Evolutionary conservation across 2,797 vertebrate species (phyloP).

Genomic region (Bovichtus diacanthus): DNA sequence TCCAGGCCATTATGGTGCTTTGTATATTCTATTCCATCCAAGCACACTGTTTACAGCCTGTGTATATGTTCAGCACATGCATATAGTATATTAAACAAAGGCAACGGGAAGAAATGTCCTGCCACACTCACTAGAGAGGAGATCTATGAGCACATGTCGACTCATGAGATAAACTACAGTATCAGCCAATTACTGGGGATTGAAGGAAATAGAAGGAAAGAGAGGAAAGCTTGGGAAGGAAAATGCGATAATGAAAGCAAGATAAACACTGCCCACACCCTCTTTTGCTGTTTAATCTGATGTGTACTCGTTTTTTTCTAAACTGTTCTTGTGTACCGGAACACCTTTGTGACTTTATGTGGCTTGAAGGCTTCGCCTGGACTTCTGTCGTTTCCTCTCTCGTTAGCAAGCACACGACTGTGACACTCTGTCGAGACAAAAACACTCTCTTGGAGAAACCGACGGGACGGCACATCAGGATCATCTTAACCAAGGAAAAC

Average conservation of each 20-base stretch:
- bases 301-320: slow-evolving; percentile 44
- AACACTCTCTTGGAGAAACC: slow-evolving; percentile 24
- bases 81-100: slow-evolving; percentile 21
- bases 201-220: slow-evolving; percentile 17
- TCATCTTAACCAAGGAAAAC: slow-evolving; percentile 39
- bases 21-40: slow-evolving; percentile 19
- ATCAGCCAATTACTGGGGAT: slow-evolving; percentile 10
- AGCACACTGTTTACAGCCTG: slow-evolving; percentile 45
- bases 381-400: slow-evolving; percentile 49
- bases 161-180: slow-evolving; percentile 27
- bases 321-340: slow-evolving; percentile 33
- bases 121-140: slow-evolving; percentile 2
- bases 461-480: slow-evolving; percentile 40
- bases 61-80: slow-evolving; percentile 27
- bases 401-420: slow-evolving; percentile 50
- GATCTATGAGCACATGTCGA: slow-evolving; percentile 15
- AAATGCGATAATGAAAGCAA: slow-evolving; percentile 10
- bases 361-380: slow-evolving; percentile 28
- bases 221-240: slow-evolving; percentile 2
- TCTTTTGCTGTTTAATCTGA: slow-evolving; percentile 38
- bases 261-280: slow-evolving; percentile 56
- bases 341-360: slow-evolving; percentile 47
- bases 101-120: slow-evolving; percentile 31
- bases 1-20: slow-evolving; percentile 43
- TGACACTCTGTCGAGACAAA: slow-evolving; percentile 38